Base-by-base conservation (phyloP, 2,113 vertebrate species). In the Suricata suricatta region DNA sequence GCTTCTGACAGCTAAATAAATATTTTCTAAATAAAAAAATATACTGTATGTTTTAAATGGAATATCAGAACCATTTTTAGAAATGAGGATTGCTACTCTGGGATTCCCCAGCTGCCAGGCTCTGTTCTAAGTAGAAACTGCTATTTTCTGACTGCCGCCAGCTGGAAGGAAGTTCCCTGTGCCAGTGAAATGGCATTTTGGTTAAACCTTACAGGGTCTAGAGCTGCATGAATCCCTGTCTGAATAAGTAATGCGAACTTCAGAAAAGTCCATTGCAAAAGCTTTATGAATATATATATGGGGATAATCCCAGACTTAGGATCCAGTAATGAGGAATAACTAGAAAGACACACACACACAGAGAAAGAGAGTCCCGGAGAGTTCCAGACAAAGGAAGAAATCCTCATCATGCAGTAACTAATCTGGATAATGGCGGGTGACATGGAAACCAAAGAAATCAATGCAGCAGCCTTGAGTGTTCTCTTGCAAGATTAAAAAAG, bases 21-120 rank as follows among this genome's bases (percentile, higher is more conserved):
- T 98, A 97, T 97, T 97, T 98, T 97, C 97, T 98, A 98, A 98
- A 98, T 97, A 98, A 97, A 98, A 97, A 98, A 97, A 97, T 93
- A 94, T 74, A 91, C 94, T 38, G 35, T 76, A 74, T 89, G 93
- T 72, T 97, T 97, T 95, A 98, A 96, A 97, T 85, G 91, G 95
- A 97, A 66, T 98, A 97, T 97, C 96, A 93, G 89, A 64, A 69
- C 85, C 93, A 90, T 95, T 97, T 98, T 98, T 97, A 97, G 97
- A 91, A 88, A 63, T 41, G 72, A 95, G 97, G 93, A 91, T 87
- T 96, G 85, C 95, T 97, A 89, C 93, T 96, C 97, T 97, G 96
- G 95, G 54, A 83, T 94, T 82, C 84, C 81, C 96, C 33, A 50
- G 80, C 93, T 92, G 66, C 90, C 94, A 82, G 88, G 38, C 86